A percentile compares a stretch with the other conserved stretches of the same genome.
phyloP scores from a whole-genome alignment of 2,888 invertebrate genomes.

The Aethes cnicana region DNA sequence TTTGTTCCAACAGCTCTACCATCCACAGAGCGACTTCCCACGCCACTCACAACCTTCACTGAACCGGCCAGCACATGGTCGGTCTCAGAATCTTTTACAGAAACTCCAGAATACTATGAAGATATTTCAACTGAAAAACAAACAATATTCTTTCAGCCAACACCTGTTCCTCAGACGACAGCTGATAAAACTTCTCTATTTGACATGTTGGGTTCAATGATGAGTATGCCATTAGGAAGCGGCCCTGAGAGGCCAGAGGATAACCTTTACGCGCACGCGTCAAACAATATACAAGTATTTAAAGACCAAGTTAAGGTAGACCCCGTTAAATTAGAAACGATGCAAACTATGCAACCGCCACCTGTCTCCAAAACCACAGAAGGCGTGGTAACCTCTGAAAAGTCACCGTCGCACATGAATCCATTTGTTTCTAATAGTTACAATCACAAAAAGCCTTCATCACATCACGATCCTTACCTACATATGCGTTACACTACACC shows the following conservation, averaged over 20 bases:
- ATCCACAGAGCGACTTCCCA: slow-evolving; percentile 39
- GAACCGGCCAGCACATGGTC: slow-evolving; percentile 42
- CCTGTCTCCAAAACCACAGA: slow-evolving; percentile 56
- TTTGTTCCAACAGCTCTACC: slow-evolving; percentile 65
- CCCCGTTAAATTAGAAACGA: slow-evolving; percentile 66
- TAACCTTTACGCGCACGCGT: slow-evolving; percentile 70
- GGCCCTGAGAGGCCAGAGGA: slow-evolving; percentile 70
- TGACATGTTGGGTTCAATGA: slow-evolving; percentile 72
- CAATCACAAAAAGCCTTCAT: slow-evolving; percentile 45
- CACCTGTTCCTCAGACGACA: slow-evolving; percentile 42
- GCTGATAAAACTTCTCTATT: slow-evolving; percentile 50
- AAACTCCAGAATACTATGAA: slow-evolving; percentile 45
- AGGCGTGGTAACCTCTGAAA: slow-evolving; percentile 44
- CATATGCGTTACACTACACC: slow-evolving; percentile 76
- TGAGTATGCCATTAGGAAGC: slow-evolving; percentile 71
- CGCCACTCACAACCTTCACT: slow-evolving; percentile 37
- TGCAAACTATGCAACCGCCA: slow-evolving; percentile 85
- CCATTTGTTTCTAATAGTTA: slow-evolving; percentile 47
- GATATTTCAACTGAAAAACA: slow-evolving; percentile 54
- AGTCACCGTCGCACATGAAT: slow-evolving; percentile 51
- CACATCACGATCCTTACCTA: slow-evolving; percentile 69
- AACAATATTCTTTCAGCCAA: slow-evolving; percentile 43
- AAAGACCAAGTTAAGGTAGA: slow-evolving; percentile 57
- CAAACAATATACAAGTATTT: slow-evolving; percentile 68
- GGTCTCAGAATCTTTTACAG: slow-evolving; percentile 8